A percentile compares a stretch with the other conserved stretches of the same genome.
Conservation (phyloP, 2,113 vertebrate genomes). For the Coreoperca whiteheadi region DNA sequence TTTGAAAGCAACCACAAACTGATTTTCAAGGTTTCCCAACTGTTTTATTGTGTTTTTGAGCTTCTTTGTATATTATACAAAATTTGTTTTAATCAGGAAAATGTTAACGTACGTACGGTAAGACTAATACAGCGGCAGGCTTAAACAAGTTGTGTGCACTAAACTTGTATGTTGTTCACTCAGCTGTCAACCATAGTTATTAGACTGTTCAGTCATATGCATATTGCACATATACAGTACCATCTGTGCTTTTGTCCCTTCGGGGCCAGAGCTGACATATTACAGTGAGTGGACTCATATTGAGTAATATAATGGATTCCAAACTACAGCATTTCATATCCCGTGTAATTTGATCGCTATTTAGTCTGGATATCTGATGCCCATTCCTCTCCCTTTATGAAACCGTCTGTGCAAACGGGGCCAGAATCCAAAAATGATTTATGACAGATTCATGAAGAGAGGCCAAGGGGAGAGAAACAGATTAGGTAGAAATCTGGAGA, state of each 20-base stretch:
- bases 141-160: conserved; percentile 64
- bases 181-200: conserved; percentile 76
- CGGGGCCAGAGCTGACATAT: conserved; percentile 80
- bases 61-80: conserved; percentile 33
- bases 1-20: conserved; percentile 57
- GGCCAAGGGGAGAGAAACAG: conserved; percentile 83
- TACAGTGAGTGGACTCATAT: conserved; percentile 78
- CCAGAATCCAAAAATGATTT: conserved; percentile 85
- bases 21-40: conserved; percentile 57
- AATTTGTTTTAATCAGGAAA: conserved; percentile 39
- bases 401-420: conserved; percentile 80
- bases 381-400: conserved; percentile 80
- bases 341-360: conserved; percentile 79
- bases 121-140: conserved; percentile 7
- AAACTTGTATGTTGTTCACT: conserved; percentile 70
- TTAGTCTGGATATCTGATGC: conserved; percentile 79
- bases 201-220: conserved; percentile 80
- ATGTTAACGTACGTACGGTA: conserved; percentile 40
- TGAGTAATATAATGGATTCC: conserved; percentile 81
- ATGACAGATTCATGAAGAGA: conserved; percentile 85
- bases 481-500: conserved; percentile 86
- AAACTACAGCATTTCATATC: conserved; percentile 82
- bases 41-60: conserved; percentile 53
- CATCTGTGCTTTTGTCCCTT: conserved; percentile 82
- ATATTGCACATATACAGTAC: conserved; percentile 80